A percentile compares a stretch with the other conserved stretches of the same genome.
These are phyloP conservation scores for Excalfactoria chinensis DNA, from an alignment of 2,113 vertebrate species.

Conservation along the genomic window DNA sequence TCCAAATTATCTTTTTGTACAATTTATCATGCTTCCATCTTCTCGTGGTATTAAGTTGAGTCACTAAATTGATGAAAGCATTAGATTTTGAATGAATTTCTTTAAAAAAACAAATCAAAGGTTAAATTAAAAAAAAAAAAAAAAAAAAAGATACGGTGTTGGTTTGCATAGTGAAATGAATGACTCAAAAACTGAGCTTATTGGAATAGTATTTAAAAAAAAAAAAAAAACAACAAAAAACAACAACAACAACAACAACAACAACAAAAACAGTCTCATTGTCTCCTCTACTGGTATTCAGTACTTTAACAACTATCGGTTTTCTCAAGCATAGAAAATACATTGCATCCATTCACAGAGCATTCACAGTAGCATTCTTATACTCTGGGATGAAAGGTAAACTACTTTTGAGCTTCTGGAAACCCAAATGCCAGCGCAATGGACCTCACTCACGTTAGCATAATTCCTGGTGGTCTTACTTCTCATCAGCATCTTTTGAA, in stretches of 20 bases:
- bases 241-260: too few species aligned
- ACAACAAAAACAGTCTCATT: too few species aligned
- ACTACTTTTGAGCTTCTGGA: neutral
- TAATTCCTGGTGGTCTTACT: neutral
- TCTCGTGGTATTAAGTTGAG: conserved; percentile 14
- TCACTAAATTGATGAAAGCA: conserved; percentile 9
- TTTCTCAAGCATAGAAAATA: neutral
- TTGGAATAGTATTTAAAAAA: neutral
- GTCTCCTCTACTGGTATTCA: neutral
- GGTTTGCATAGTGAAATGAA: neutral
- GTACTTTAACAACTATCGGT: neutral
- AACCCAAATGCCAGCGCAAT: neutral
- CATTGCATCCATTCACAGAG: accelerated
- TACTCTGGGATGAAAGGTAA: neutral
- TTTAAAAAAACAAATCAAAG: neutral
- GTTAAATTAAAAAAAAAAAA: too few species aligned
- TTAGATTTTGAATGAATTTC: neutral
- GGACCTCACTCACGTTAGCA: neutral
- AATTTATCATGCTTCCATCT: conserved; percentile 27
- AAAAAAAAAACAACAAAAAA: too few species aligned
- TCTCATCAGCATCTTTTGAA: neutral
- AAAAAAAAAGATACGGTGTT: neutral
- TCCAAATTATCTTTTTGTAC: conserved; percentile 20
- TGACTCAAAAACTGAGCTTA: neutral
- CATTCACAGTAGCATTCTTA: neutral